phyloP scores from a whole-genome alignment of 2,797 vertebrate genomes.

The Spondyliosoma cantharus region DNA sequence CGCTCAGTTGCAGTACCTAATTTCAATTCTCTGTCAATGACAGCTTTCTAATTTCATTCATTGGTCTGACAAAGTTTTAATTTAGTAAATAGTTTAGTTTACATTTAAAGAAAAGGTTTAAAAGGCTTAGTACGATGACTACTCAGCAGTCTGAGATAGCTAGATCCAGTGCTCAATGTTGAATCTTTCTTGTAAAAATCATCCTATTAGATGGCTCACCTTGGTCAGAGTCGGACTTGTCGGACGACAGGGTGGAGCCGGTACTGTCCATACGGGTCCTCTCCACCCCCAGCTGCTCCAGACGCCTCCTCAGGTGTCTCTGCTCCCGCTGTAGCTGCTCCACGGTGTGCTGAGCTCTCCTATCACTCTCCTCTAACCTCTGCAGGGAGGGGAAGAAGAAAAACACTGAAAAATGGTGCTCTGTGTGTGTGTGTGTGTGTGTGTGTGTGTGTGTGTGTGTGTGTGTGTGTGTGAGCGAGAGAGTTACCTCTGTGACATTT shows the following conservation, averaged over 20 bases:
- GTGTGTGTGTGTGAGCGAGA: background rate
- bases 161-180: background rate
- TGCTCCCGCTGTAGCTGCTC: slow-evolving; percentile 95
- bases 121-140: background rate
- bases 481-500: background rate
- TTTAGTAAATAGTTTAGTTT: no score
- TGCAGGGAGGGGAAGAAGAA: slow-evolving; percentile 53
- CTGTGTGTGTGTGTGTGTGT: background rate
- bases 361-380: slow-evolving; percentile 94
- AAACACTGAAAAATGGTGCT: background rate
- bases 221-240: slow-evolving; percentile 93
- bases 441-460: no score
- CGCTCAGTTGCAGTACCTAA: no score
- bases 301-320: slow-evolving; percentile 92
- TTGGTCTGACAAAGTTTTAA: no score
- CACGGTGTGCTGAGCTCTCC: slow-evolving; percentile 90
- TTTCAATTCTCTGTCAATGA: background rate
- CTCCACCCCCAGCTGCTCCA: slow-evolving; percentile 94
- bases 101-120: background rate
- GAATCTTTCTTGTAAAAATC: background rate
- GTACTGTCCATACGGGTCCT: slow-evolving; percentile 92
- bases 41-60: no score
- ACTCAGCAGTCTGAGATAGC: background rate
- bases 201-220: slow-evolving; percentile 80
- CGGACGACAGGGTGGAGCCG: slow-evolving; percentile 88